Conservation (phyloP, 2,113 vertebrate genomes). For the Sinosuthora webbiana region DNA sequence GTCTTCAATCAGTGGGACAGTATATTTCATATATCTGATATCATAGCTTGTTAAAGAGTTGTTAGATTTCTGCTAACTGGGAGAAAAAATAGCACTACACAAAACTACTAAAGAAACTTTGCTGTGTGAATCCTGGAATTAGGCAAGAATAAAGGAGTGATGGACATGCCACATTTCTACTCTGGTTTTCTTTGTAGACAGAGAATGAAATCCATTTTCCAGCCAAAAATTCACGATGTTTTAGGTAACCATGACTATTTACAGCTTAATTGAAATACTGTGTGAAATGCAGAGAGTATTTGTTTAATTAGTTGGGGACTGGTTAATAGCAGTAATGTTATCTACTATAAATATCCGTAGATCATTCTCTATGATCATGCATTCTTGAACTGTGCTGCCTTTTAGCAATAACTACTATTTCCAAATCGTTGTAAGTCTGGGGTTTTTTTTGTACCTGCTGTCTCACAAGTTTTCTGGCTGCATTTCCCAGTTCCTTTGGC, state of each 20-base stretch:
- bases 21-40: not conserved
- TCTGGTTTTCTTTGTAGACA: not conserved
- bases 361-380: not conserved
- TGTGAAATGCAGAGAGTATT: not conserved
- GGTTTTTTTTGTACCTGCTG: not conserved
- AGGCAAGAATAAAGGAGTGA: not conserved
- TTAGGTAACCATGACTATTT: not conserved
- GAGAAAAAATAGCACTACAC: not conserved
- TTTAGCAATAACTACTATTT: not conserved
- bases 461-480: slow-evolving; percentile 15
- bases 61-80: not conserved
- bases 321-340: not conserved
- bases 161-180: not conserved
- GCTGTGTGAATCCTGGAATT: not conserved
- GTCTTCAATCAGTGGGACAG: not conserved
- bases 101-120: not conserved
- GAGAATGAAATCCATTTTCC: not conserved
- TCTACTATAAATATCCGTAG: not conserved
- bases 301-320: not conserved
- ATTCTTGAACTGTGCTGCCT: not conserved
- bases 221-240: not conserved
- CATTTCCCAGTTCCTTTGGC: slow-evolving; percentile 15
- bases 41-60: not conserved
- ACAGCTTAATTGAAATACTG: not conserved
- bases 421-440: not conserved